Evolutionary conservation across 2,888 invertebrate genomes (phyloP), one percentile per base, ranked within the genome.

Genomic region (Trichogramma evanescens): DNA sequence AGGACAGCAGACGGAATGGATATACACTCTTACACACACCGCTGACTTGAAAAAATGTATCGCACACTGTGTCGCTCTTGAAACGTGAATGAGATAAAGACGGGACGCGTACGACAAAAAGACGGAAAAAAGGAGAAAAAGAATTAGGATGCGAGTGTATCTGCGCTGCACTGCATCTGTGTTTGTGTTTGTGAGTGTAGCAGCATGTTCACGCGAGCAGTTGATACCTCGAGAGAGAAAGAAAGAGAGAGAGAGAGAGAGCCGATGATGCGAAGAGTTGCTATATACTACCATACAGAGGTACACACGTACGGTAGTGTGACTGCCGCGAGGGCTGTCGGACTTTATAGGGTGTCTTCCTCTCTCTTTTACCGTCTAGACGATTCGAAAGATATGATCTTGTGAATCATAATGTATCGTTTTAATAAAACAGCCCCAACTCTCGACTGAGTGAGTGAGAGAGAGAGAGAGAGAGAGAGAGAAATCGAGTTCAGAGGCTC

Each of bases 351-450:
- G 72, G 70, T 71, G 69, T 68, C 72, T 72, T 73, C 72, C 72
- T 71, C 72, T 26, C 26, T 68, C 69, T 49, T 41, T 49, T 67
- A 67, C 65, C 68, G 75, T 75, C 76, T 75, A 76, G 75, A 76
- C 75, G 74, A 74, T 72, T 73, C 72, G 70, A 64, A 69, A 74
- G 75, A 76, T 75, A 74, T 72, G 68, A 76, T 76, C 75, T 74
- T 67, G 68, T 72, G 74, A 74, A 75, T 75, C 72, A 72, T 75
- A 75, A 75, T 75, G 72, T 74, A 76, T 74, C 74, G 69, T 70
- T 72, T 70, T 70, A 74, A 75, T 73, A 72, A 72, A 73, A 71
- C 70, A 69, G 66, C 67, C 67, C 66, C 67, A 65, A 67, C 64
- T 68, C 68, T 67, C 61, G 43, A 46, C 45, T 40, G 56, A 66